Conservation (phyloP, 2,113 vertebrate species). For the Phaetusa simplex region DNA sequence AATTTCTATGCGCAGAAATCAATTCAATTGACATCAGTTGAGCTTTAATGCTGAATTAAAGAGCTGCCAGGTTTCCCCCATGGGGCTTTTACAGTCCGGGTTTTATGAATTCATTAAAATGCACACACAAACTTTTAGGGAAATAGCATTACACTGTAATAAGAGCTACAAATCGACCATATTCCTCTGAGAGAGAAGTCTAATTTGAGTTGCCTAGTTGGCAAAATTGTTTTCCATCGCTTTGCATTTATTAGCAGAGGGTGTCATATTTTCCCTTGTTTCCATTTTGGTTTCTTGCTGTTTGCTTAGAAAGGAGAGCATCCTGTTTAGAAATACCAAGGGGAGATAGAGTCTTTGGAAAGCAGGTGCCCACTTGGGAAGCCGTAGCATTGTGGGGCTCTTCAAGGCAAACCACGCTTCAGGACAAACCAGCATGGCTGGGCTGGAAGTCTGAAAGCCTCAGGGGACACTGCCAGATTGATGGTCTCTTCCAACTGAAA, state of each 20-base stretch:
- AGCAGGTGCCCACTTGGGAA: not conserved
- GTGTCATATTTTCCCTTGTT: slow-evolving; percentile 56
- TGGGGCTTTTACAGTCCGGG: slow-evolving; percentile 63
- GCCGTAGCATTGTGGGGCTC: not conserved
- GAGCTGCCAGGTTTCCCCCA: slow-evolving; percentile 61
- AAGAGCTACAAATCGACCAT: slow-evolving; percentile 70
- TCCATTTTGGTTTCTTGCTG: slow-evolving; percentile 13
- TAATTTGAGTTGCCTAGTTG: slow-evolving; percentile 71
- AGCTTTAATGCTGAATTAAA: slow-evolving; percentile 72
- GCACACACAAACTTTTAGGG: slow-evolving; percentile 71
- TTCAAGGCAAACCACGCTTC: not conserved
- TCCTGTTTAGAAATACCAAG: slow-evolving; percentile 7
- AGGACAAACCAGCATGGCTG: not conserved
- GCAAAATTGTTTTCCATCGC: slow-evolving; percentile 70
- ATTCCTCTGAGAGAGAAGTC: slow-evolving; percentile 67
- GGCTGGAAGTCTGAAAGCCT: not conserved
- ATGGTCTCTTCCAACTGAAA: not conserved
- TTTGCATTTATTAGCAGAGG: slow-evolving; percentile 66
- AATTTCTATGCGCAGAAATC: slow-evolving; percentile 56
- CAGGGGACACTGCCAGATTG: not conserved
- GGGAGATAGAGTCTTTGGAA: not conserved
- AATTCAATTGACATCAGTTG: slow-evolving; percentile 65
- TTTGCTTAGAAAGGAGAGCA: slow-evolving; percentile 37
- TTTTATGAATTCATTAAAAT: slow-evolving; percentile 77
- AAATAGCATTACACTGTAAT: slow-evolving; percentile 69